A percentile compares a stretch with the other conserved stretches of the same genome.
These are phyloP conservation scores for Xyrichtys novacula DNA, from an alignment of 2,797 vertebrate genomes.

Conservation along the genomic window DNA sequence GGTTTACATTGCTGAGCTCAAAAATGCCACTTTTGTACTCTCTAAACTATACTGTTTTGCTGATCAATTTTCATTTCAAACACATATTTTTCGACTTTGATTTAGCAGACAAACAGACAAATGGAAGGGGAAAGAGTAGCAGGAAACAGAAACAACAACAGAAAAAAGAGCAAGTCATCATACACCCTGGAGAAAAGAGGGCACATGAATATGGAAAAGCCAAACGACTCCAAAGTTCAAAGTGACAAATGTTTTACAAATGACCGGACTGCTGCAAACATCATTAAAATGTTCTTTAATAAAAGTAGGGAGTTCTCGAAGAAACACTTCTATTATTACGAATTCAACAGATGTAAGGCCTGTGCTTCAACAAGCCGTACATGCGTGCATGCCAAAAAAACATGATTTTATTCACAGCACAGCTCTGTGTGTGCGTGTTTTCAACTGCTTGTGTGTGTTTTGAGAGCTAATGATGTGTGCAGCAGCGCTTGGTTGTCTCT, in stretches of 20 bases:
- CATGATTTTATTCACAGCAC: slow-evolving; percentile 2
- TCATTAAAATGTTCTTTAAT: slow-evolving; percentile 31
- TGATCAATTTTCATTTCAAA: slow-evolving; percentile 24
- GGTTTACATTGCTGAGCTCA: too few relatives aligned
- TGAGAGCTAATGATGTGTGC: slow-evolving; percentile 61
- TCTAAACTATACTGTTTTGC: background rate
- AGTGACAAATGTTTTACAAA: slow-evolving; percentile 40
- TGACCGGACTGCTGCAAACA: slow-evolving; percentile 21
- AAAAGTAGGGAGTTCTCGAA: slow-evolving; percentile 4
- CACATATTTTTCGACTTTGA: slow-evolving; percentile 32
- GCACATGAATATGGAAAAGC: slow-evolving; percentile 45
- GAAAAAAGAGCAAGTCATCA: background rate
- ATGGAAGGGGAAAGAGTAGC: background rate
- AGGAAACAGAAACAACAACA: slow-evolving; percentile 15
- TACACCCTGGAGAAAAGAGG: slow-evolving; percentile 19
- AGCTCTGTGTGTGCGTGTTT: slow-evolving; percentile 32
- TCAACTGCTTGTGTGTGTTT: slow-evolving; percentile 35
- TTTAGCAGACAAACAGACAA: slow-evolving; percentile 15
- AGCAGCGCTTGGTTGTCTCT: slow-evolving; percentile 43
- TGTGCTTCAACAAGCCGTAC: background rate
- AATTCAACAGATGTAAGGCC: background rate
- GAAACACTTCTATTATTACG: background rate
- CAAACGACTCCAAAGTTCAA: slow-evolving; percentile 31
- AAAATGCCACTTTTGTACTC: too few relatives aligned
- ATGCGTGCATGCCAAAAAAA: background rate